These are phyloP conservation scores for Spea multiplicata DNA, from an alignment of 2,113 vertebrate species.

Conservation along the genomic window DNA sequence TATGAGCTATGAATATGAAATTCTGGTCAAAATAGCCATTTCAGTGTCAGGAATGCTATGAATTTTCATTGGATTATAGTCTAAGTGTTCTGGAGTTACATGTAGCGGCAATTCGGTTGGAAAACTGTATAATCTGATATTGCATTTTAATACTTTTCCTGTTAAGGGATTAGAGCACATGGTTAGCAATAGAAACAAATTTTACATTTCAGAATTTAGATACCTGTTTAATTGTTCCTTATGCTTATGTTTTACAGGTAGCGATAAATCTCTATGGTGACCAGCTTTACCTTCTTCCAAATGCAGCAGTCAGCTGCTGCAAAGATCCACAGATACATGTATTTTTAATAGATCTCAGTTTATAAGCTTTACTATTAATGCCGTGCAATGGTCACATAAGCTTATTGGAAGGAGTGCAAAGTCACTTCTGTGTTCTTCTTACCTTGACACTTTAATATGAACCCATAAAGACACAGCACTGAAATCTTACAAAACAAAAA, in stretches of 20 bases:
- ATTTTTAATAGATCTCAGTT: slow-evolving; percentile 37
- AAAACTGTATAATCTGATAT: too few species aligned
- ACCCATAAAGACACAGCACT: slow-evolving; percentile 3
- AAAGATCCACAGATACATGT: slow-evolving; percentile 43
- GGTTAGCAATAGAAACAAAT: too few species aligned
- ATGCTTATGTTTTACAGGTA: slow-evolving; percentile 61
- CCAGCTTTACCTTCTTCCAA: slow-evolving; percentile 53
- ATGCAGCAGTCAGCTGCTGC: slow-evolving; percentile 50
- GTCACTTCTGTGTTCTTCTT: slow-evolving; percentile 49
- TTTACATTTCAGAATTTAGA: too few species aligned
- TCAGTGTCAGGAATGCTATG: too few species aligned
- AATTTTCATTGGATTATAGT: too few species aligned
- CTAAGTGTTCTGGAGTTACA: too few species aligned
- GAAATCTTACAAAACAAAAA: slow-evolving; percentile 52
- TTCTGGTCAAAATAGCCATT: too few species aligned
- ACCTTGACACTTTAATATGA: slow-evolving; percentile 58
- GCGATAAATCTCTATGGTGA: slow-evolving; percentile 53
- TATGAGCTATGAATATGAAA: too few species aligned
- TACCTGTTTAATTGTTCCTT: background rate
- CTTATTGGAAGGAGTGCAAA: slow-evolving; percentile 48
- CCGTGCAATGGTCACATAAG: slow-evolving; percentile 98
- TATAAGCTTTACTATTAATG: slow-evolving; percentile 59
- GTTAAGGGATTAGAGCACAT: too few species aligned
- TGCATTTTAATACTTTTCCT: too few species aligned
- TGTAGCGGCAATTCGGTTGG: too few species aligned